These are phyloP conservation scores for Drosophila subsilvestris DNA, from an alignment of 2,888 invertebrate genomes.

Conservation along the genomic window DNA sequence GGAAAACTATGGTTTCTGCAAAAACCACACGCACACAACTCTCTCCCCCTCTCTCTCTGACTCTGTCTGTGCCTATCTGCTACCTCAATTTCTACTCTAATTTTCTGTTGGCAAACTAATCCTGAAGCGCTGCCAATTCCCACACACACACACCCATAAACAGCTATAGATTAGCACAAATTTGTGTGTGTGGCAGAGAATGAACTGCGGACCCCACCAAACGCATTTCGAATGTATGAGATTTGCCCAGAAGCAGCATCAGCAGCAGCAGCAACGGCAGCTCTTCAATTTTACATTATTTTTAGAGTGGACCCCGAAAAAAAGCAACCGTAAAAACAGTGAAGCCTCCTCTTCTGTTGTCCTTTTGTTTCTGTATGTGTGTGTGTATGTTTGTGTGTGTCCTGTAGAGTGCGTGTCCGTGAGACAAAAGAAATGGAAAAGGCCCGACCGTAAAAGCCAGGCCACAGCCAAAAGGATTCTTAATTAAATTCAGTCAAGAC, in stretches of 20 bases:
- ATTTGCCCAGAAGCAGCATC: slow-evolving; percentile 28
- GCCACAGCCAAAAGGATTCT: slow-evolving; percentile 68
- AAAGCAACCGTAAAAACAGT: slow-evolving; percentile 5
- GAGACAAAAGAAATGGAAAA: slow-evolving; percentile 26
- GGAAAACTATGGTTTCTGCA: background rate
- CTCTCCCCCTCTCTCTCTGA: background rate
- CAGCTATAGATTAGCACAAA: slow-evolving; percentile 33
- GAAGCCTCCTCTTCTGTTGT: slow-evolving; percentile 33
- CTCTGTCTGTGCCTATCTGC: slow-evolving; percentile 27
- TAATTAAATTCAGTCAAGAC: slow-evolving; percentile 76
- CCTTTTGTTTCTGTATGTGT: slow-evolving; percentile 35
- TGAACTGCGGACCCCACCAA: slow-evolving; percentile 8
- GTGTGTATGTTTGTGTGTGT: slow-evolving; percentile 17
- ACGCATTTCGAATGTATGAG: slow-evolving; percentile 45
- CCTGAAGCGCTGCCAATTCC: background rate
- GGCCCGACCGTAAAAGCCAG: slow-evolving; percentile 47
- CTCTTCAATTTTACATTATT: slow-evolving; percentile 46
- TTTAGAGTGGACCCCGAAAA: slow-evolving; percentile 29
- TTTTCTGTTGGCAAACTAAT: slow-evolving; percentile 38
- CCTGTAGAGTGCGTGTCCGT: background rate
- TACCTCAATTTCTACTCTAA: background rate
- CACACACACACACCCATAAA: slow-evolving; percentile 2
- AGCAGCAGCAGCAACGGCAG: background rate
- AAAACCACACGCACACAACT: slow-evolving; percentile 10
- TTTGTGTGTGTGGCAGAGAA: slow-evolving; percentile 31